Evolutionary conservation across 2,888 invertebrate species (phyloP).

Genomic region (Drosophila silvestris): DNA sequence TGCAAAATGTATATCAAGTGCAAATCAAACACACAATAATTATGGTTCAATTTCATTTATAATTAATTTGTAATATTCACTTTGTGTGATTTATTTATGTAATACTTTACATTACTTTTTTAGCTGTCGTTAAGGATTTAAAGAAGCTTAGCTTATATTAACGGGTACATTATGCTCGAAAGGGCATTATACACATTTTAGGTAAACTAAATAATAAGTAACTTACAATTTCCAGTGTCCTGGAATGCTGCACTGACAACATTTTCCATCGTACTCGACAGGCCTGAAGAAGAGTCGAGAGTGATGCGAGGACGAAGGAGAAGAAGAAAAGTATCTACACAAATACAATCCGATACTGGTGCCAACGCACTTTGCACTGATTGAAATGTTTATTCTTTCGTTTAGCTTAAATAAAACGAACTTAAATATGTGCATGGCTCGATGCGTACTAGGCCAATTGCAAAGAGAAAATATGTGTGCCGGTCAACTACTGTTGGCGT

Average conservation of each 20-base stretch:
- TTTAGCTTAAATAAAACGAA: background rate
- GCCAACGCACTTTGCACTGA: background rate
- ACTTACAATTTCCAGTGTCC: too few relatives aligned
- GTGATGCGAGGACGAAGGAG: background rate
- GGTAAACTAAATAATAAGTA: background rate
- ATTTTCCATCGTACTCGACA: too few relatives aligned
- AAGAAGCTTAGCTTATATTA: background rate
- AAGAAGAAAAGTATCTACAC: background rate
- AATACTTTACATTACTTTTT: background rate
- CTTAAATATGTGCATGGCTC: background rate
- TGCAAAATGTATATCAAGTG: background rate
- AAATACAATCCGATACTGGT: background rate
- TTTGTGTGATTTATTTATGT: background rate
- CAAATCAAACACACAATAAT: background rate
- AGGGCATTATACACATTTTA: background rate
- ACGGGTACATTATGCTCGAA: too few relatives aligned
- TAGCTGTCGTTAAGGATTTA: background rate
- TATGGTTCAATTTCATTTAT: background rate
- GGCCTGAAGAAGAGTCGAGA: background rate
- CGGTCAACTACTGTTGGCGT: too few relatives aligned
- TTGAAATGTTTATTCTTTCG: background rate
- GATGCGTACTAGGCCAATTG: background rate
- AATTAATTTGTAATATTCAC: background rate
- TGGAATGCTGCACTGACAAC: too few relatives aligned
- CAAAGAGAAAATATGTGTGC: too few relatives aligned